A percentile compares a stretch with the other conserved stretches of the same genome.
These are phyloP conservation scores for Diplodus puntazzo DNA, from an alignment of 2,797 vertebrate genomes.

Conservation along the genomic window DNA sequence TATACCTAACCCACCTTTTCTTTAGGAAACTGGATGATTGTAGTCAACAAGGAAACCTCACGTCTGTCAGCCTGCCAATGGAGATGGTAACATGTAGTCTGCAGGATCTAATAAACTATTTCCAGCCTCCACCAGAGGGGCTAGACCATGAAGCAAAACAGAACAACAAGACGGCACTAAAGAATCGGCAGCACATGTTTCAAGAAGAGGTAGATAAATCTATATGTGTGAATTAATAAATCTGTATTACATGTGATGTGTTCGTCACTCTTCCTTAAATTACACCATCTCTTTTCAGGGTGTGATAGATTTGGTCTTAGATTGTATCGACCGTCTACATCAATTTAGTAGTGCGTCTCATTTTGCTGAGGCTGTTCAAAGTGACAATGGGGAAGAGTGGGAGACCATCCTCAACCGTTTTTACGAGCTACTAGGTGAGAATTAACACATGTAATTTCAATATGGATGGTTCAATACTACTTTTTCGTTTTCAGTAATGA, in stretches of 20 bases:
- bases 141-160: constrained; percentile 90
- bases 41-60: constrained; percentile 84
- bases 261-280: not conserved
- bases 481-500: not conserved
- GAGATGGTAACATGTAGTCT: constrained; percentile 89
- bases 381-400: constrained; percentile 89
- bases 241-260: fast-evolving
- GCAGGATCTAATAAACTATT: constrained; percentile 92
- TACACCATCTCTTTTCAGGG: constrained; percentile 82
- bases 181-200: constrained; percentile 95
- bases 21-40: constrained; percentile 90
- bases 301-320: constrained; percentile 91
- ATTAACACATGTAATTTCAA: not conserved
- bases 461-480: not conserved
- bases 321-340: constrained; percentile 94
- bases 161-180: constrained; percentile 86
- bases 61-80: constrained; percentile 78
- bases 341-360: constrained; percentile 88
- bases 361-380: constrained; percentile 88
- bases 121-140: constrained; percentile 87
- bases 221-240: not conserved
- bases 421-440: constrained; percentile 94
- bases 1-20: constrained; percentile 5
- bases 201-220: constrained; percentile 91
- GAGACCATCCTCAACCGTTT: constrained; percentile 90